Percentiles rank a stretch among this genome's conserved stretches.
Evolutionary conservation across 2,113 vertebrate species (phyloP).

Genomic region (Pelvicachromis taeniatus): DNA sequence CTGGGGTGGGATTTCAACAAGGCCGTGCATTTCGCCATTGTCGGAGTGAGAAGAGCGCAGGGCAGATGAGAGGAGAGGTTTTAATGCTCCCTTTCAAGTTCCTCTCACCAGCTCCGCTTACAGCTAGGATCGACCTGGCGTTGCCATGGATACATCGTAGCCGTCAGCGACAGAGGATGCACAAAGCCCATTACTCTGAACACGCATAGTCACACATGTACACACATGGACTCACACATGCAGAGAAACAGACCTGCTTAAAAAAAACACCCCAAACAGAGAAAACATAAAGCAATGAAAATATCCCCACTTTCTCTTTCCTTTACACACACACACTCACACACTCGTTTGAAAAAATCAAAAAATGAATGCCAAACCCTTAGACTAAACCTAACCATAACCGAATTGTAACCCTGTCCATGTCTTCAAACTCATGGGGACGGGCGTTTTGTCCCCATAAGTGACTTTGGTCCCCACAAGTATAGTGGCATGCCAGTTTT

Average conservation of each 20-base stretch:
- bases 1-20: slow-evolving; percentile 47
- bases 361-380: too few relatives aligned
- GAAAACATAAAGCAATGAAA: background rate
- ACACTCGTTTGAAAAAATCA: too few relatives aligned
- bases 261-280: background rate
- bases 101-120: slow-evolving; percentile 55
- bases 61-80: slow-evolving; percentile 57
- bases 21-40: slow-evolving; percentile 45
- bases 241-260: background rate
- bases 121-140: slow-evolving; percentile 67
- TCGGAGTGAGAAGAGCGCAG: slow-evolving; percentile 31
- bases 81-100: slow-evolving; percentile 70
- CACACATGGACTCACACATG: background rate
- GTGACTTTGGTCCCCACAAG: background rate
- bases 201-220: slow-evolving; percentile 32
- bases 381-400: background rate
- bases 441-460: background rate
- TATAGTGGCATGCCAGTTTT: background rate
- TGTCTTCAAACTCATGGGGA: background rate
- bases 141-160: slow-evolving; percentile 75
- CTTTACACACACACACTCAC: background rate
- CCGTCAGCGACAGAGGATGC: slow-evolving; percentile 56
- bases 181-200: slow-evolving; percentile 65
- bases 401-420: background rate
- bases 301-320: background rate